Percentiles rank a stretch among this genome's conserved stretches.
phyloP scores from a whole-genome alignment of 1,140 invertebrate species.

The Acromyrmex heyeri region DNA sequence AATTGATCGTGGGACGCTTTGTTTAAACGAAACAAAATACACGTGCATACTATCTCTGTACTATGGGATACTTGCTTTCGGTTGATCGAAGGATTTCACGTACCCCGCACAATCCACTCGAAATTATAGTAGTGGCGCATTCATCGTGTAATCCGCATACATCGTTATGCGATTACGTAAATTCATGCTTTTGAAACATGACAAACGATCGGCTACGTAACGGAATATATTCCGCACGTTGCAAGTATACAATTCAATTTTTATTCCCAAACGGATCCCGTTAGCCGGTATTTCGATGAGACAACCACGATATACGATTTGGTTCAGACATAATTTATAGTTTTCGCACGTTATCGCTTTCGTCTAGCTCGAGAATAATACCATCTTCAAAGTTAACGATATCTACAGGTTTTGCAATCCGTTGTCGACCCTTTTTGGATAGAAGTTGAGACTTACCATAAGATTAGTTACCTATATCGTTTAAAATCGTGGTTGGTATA shows the following conservation, averaged over 20 bases:
- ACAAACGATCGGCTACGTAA: constrained; percentile 55
- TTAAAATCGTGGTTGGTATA: not conserved
- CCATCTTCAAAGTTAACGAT: constrained; percentile 65
- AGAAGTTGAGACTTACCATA: not conserved
- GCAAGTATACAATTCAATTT: constrained; percentile 65
- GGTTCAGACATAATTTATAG: constrained; percentile 57
- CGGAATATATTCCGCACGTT: constrained; percentile 50
- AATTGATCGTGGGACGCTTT: not conserved
- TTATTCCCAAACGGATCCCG: constrained; percentile 61
- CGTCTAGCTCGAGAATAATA: constrained; percentile 62
- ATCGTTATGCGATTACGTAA: constrained; percentile 62
- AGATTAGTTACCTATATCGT: constrained; percentile 25
- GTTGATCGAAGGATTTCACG: constrained; percentile 56
- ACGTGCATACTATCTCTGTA: not conserved
- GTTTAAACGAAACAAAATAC: constrained; percentile 20
- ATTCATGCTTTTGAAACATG: constrained; percentile 60
- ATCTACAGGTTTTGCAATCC: constrained; percentile 23
- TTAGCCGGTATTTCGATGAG: constrained; percentile 40
- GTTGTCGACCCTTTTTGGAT: constrained; percentile 27
- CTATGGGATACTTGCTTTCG: constrained; percentile 40
- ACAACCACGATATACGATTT: constrained; percentile 52
- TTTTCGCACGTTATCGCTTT: constrained; percentile 65
- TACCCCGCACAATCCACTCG: constrained; percentile 49
- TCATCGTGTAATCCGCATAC: constrained; percentile 56
- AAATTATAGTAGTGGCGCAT: constrained; percentile 49